These are phyloP conservation scores for Sinhomidia bicolor DNA, from an alignment of 2,888 invertebrate species.

Conservation along the genomic window DNA sequence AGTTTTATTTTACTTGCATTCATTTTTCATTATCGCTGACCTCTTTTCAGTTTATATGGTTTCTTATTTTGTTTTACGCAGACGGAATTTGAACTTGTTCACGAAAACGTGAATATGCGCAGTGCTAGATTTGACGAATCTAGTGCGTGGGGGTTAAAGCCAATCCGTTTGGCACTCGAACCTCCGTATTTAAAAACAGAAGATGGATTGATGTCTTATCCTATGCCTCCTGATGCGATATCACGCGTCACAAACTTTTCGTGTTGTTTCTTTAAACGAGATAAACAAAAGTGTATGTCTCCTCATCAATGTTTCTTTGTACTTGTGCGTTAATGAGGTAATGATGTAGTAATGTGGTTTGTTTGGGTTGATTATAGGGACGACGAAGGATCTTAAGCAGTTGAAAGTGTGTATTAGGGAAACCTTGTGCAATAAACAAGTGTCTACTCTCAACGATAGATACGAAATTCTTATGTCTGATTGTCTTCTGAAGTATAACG, in stretches of 20 bases:
- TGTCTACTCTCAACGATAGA: conserved; percentile 35
- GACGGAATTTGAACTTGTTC: conserved; percentile 47
- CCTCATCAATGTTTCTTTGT: no score
- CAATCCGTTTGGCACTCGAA: conserved; percentile 59
- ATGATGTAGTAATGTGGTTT: no score
- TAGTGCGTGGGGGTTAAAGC: conserved; percentile 76
- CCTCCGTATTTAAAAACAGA: conserved; percentile 77
- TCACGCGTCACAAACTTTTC: not conserved
- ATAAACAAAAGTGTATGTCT: conserved; percentile 78
- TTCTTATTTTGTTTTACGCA: not conserved
- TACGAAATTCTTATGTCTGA: conserved; percentile 64
- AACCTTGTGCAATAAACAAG: conserved; percentile 37
- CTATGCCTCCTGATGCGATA: conserved; percentile 36
- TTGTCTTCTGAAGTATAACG: conserved; percentile 41
- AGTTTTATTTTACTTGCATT: no score
- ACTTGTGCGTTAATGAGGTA: no score
- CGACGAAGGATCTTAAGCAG: conserved; percentile 72
- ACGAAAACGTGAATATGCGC: not conserved
- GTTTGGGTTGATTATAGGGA: conserved; percentile 75
- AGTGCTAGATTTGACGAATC: conserved; percentile 71
- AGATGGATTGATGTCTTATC: conserved; percentile 67
- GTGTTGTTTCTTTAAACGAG: conserved; percentile 62
- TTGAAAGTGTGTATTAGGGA: conserved; percentile 73
- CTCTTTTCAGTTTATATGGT: no score
- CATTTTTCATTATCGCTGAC: no score